Conservation (phyloP, 1,140 invertebrate genomes). For the Neodiprion lecontei region DNA sequence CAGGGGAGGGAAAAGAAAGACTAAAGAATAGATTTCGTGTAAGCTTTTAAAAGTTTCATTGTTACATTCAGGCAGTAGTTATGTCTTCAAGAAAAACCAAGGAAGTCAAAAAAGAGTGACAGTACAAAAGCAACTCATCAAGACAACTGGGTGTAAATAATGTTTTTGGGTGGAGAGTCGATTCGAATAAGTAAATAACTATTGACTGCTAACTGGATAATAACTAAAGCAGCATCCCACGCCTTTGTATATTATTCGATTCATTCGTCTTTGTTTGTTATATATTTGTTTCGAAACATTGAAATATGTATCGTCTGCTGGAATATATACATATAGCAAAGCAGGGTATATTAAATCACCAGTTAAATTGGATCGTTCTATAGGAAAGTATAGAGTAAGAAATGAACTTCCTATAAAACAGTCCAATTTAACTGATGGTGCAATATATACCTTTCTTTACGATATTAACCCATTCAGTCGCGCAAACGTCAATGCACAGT, state of each 20-base stretch:
- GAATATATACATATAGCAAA: too few relatives aligned
- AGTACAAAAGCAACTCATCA: slow-evolving; percentile 11
- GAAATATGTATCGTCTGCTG: too few relatives aligned
- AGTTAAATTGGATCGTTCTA: too few relatives aligned
- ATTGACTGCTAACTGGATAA: not conserved
- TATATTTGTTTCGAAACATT: too few relatives aligned
- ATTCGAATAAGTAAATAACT: not conserved
- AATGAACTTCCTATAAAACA: too few relatives aligned
- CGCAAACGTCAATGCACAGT: too few relatives aligned
- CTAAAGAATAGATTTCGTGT: not conserved
- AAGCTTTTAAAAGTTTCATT: not conserved
- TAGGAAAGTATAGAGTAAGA: too few relatives aligned
- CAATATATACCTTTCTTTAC: too few relatives aligned
- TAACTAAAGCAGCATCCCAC: not conserved
- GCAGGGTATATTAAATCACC: too few relatives aligned
- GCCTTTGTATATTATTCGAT: not conserved
- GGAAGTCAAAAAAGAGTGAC: not conserved
- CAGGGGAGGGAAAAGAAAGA: not conserved
- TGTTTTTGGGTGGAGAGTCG: slow-evolving; percentile 15
- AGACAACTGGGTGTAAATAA: not conserved
- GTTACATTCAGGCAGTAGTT: slow-evolving; percentile 3
- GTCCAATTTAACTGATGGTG: too few relatives aligned
- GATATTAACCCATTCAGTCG: too few relatives aligned
- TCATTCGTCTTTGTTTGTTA: too few relatives aligned
- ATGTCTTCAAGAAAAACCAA: not conserved